Evolutionary conservation across 2,888 invertebrate species (phyloP), one percentile per base, ranked within the genome.

Genomic region (Lingula anatina): DNA sequence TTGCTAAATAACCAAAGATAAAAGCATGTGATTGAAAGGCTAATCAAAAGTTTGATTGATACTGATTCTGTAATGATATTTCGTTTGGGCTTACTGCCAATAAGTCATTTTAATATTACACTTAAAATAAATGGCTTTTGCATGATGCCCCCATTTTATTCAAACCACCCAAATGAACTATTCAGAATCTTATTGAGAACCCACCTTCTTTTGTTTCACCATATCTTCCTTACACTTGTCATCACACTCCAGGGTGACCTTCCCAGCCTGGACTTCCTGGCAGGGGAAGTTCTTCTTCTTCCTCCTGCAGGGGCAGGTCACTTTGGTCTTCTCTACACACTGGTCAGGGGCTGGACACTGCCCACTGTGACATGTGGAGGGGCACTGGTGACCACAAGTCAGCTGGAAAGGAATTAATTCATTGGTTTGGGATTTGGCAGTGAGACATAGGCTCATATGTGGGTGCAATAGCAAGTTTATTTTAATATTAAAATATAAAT

Each of bases 281-380:
- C 90, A 90, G 0, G 82, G 79, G 54, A 86, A 80, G 62, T 90
- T 87, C 62, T 84, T 83, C 73, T 87, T 90, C 5, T 88, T 76
- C 51, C 87, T 83, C 60, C 86, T 86, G 72, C 94, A 94, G 28
- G 81, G 78, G 64, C 94, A 94, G 50, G 82, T 80, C 0, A 90
- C 76, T 73, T 87, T 88, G 0, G 90, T 83, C 73, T 89, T 90
- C 68, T 88, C 88, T 49, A 83, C 84, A 70, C 94, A 94, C 0
- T 78, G 71, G 53, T 86, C 84, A 4, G 82, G 77, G 12, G 56
- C 53, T 0, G 65, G 61, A 50, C 75, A 75, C 1, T 54, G 46
- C 5, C 73, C 73, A 28, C 61, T 49, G 58, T 77, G 77, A 57
- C 77, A 77, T 5, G 50, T 46, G 26, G 57, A 46, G 15, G 65